Conservation (phyloP, 1,140 invertebrate genomes). For the Hesperophylax magnus region DNA sequence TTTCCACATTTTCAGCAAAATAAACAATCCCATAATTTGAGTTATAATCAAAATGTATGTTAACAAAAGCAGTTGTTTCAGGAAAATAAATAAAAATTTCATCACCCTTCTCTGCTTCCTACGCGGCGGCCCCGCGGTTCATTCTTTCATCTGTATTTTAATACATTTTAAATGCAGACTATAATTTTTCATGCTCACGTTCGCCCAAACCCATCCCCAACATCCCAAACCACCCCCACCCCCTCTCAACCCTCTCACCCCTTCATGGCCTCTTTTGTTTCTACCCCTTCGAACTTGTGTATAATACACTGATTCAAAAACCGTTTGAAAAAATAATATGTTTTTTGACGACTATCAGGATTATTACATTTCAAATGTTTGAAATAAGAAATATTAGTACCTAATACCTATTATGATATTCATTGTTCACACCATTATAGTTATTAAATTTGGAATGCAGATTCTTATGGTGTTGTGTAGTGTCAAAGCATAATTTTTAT, state of each 20-base stretch:
- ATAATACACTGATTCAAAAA: neutral
- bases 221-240: neutral
- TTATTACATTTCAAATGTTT: no score
- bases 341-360: no score
- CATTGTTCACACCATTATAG: no score
- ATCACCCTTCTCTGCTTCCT: slow-evolving; percentile 21
- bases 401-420: no score
- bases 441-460: no score
- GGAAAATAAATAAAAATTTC: slow-evolving; percentile 14
- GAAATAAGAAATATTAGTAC: no score
- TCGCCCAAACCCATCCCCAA: neutral
- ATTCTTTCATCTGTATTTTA: slow-evolving; percentile 55
- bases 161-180: slow-evolving; percentile 53
- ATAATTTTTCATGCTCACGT: slow-evolving; percentile 51
- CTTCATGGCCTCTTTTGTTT: neutral
- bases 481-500: no score
- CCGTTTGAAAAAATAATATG: no score
- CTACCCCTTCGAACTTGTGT: neutral
- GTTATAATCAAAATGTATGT: slow-evolving; percentile 2
- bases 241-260: neutral
- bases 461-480: no score
- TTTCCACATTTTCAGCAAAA: neutral
- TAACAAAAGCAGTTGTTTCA: slow-evolving; percentile 16
- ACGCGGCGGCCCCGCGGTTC: slow-evolving; percentile 27
- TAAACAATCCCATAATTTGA: neutral